Evolutionary conservation across 92 coral and sea anemone genomes (phyloP).

Genomic region (Paramuricea clavata): DNA sequence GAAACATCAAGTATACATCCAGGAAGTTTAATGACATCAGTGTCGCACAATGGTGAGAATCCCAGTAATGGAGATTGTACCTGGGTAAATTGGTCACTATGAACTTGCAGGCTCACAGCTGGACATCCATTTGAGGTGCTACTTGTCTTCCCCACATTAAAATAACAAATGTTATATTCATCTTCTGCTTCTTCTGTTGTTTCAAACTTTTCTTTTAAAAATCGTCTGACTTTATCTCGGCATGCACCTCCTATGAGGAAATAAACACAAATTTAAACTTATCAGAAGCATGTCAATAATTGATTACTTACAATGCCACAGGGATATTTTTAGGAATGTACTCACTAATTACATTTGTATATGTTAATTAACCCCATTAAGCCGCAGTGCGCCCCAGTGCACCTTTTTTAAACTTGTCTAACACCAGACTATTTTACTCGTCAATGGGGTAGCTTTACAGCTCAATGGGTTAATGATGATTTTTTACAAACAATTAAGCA

Average conservation of each 20-base stretch:
- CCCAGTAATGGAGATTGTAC: constrained; percentile 26
- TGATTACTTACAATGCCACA: no score
- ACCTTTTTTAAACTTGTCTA: no score
- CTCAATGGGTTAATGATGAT: neutral
- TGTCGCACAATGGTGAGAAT: constrained; percentile 12
- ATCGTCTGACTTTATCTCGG: constrained; percentile 39
- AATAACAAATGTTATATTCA: constrained; percentile 38
- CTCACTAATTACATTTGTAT: no score
- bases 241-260: constrained; percentile 41
- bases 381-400: no score
- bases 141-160: constrained; percentile 13
- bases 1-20: constrained; percentile 39
- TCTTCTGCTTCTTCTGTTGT: constrained; percentile 40
- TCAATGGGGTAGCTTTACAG: no score
- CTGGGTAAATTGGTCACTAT: neutral
- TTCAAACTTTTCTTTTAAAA: constrained; percentile 17
- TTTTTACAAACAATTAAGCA: constrained; percentile 2
- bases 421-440: no score
- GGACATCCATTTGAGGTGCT: neutral
- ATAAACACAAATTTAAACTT: no score
- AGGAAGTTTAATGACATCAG: constrained; percentile 36
- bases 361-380: no score
- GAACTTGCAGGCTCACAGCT: constrained; percentile 6
- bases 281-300: no score
- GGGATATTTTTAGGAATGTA: no score